Conservation (phyloP, 1,140 invertebrate species). For the Drosophila pallidifrons region DNA sequence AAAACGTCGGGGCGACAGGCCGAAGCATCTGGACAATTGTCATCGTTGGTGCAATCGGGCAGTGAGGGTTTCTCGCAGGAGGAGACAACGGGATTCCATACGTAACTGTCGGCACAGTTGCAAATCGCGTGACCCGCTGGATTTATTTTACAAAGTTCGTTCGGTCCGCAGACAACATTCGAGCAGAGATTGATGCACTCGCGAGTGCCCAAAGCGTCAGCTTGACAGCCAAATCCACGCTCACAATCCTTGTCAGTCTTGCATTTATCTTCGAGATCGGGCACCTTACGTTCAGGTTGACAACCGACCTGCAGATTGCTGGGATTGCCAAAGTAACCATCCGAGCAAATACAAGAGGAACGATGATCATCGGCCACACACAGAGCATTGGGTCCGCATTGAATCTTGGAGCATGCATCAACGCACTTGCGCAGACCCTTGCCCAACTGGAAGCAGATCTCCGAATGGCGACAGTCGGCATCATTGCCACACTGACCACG, state of each 20-base stretch:
- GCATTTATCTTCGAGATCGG: slow-evolving; percentile 87
- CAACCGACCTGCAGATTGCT: slow-evolving; percentile 91
- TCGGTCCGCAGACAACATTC: slow-evolving; percentile 91
- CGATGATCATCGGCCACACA: slow-evolving; percentile 93
- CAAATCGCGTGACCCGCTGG: slow-evolving; percentile 89
- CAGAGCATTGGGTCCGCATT: slow-evolving; percentile 95
- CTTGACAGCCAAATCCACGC: slow-evolving; percentile 87
- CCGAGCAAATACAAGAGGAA: slow-evolving; percentile 93
- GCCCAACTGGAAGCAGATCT: slow-evolving; percentile 94
- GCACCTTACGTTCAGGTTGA: slow-evolving; percentile 87
- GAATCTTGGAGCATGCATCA: slow-evolving; percentile 93
- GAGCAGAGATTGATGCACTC: slow-evolving; percentile 92
- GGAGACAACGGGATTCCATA: slow-evolving; percentile 93
- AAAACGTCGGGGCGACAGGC: slow-evolving; percentile 93
- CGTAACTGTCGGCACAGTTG: slow-evolving; percentile 90
- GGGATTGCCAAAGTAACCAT: slow-evolving; percentile 92
- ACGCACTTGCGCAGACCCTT: slow-evolving; percentile 92
- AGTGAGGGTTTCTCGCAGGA: slow-evolving; percentile 93
- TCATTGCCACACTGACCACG: slow-evolving; percentile 91
- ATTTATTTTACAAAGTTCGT: slow-evolving; percentile 92
- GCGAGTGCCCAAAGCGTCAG: slow-evolving; percentile 87
- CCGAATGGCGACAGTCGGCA: slow-evolving; percentile 91
- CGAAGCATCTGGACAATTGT: slow-evolving; percentile 89
- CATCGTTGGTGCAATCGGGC: slow-evolving; percentile 90
- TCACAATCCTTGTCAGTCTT: slow-evolving; percentile 90